Evolutionary conservation across 2,888 invertebrate genomes (phyloP).

Genomic region (Amiota communis): DNA sequence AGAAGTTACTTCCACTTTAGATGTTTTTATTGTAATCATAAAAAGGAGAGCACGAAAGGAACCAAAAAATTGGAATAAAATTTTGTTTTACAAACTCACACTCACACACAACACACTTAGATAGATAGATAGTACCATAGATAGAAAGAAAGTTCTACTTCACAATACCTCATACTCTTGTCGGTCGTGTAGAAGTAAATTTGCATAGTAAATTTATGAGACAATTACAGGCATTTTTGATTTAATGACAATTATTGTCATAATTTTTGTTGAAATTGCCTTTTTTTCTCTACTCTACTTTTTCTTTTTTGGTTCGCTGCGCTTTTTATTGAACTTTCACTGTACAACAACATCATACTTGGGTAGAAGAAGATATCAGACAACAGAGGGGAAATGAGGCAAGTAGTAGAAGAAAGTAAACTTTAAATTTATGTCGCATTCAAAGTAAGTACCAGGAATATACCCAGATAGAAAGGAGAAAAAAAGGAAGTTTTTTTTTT

Average conservation of each 20-base stretch:
- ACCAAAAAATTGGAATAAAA: conserved; percentile 2
- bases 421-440: too few species aligned
- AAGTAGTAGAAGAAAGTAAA: too few species aligned
- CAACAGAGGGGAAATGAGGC: too few species aligned
- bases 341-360: too few species aligned
- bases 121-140: neutral
- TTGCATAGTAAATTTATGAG: conserved; percentile 67
- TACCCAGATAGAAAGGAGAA: too few species aligned
- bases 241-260: conserved; percentile 69
- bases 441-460: too few species aligned
- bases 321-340: conserved; percentile 12
- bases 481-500: too few species aligned
- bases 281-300: conserved; percentile 41
- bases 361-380: too few species aligned
- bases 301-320: neutral
- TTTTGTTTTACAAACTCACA: neutral
- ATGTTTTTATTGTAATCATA: conserved; percentile 62
- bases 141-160: neutral
- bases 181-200: conserved; percentile 42
- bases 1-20: conserved; percentile 6
- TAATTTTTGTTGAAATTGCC: conserved; percentile 67
- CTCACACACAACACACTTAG: neutral
- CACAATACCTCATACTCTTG: too few species aligned
- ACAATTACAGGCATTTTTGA: conserved; percentile 68
- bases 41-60: conserved; percentile 53